Conservation (phyloP, 2,797 vertebrate genomes). For the Aulostomus chinensis region DNA sequence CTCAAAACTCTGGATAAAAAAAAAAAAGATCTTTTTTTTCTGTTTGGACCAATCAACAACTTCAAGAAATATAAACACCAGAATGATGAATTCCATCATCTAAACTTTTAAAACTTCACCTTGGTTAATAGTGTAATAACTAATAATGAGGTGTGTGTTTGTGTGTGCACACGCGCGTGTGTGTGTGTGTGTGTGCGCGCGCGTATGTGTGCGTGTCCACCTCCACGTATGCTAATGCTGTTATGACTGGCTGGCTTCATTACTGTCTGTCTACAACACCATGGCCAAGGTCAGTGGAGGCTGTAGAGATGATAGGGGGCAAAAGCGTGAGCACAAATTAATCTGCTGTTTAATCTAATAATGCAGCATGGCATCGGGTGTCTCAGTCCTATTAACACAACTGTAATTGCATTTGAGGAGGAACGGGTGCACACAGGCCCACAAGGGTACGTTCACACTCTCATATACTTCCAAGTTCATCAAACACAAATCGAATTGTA, state of each 20-base stretch:
- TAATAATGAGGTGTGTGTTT: conserved; percentile 67
- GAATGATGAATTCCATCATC: conserved; percentile 41
- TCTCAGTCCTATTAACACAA: conserved; percentile 78
- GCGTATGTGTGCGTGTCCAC: conserved; percentile 43
- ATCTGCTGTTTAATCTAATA: conserved; percentile 83
- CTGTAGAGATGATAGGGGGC: conserved; percentile 69
- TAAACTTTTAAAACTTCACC: conserved; percentile 58
- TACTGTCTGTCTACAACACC: conserved; percentile 74
- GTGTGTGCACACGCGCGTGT: conserved; percentile 29
- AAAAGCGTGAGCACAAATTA: conserved; percentile 74
- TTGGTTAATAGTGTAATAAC: conserved; percentile 71
- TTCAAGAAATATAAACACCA: conserved; percentile 16
- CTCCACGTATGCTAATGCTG: conserved; percentile 71
- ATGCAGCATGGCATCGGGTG: conserved; percentile 67
- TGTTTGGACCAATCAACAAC: conserved; percentile 1
- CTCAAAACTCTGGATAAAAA: too few species aligned
- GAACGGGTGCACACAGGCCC: conserved; percentile 40
- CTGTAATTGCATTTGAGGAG: conserved; percentile 75
- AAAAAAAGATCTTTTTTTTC: neutral
- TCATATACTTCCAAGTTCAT: conserved; percentile 38
- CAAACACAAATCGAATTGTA: conserved; percentile 57
- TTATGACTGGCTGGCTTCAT: conserved; percentile 78
- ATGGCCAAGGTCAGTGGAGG: conserved; percentile 74
- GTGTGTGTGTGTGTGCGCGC: conserved; percentile 35
- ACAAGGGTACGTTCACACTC: conserved; percentile 54